phyloP scores from a whole-genome alignment of 2,888 invertebrate species.

The Phymatocera aterrima region DNA sequence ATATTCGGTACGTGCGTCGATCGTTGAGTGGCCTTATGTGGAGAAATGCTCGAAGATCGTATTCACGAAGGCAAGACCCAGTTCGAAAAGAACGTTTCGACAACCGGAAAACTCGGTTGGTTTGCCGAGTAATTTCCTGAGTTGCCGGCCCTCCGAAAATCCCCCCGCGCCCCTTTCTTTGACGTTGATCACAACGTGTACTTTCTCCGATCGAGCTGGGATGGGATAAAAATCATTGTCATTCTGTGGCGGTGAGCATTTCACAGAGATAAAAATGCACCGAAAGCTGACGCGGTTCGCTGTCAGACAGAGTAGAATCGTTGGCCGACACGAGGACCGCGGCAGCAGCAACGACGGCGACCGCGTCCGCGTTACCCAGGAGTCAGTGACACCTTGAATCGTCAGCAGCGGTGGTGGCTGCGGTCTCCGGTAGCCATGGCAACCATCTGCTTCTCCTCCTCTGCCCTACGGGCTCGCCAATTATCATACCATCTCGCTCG shows the following conservation, averaged over 20 bases:
- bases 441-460: slow-evolving; percentile 61
- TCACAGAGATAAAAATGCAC: not conserved
- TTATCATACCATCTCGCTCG: slow-evolving; percentile 63
- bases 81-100: too few relatives aligned
- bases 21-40: too few relatives aligned
- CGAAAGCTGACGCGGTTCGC: not conserved
- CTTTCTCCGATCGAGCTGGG: not conserved
- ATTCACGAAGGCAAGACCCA: too few relatives aligned
- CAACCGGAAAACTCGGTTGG: too few relatives aligned
- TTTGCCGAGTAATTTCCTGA: too few relatives aligned
- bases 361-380: slow-evolving; percentile 62
- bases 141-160: too few relatives aligned
- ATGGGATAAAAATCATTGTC: not conserved
- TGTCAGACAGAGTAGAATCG: slow-evolving; percentile 21
- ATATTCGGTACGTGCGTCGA: too few relatives aligned
- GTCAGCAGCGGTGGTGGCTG: slow-evolving; percentile 68
- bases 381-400: slow-evolving; percentile 74
- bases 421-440: slow-evolving; percentile 73
- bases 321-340: slow-evolving; percentile 49
- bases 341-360: not conserved
- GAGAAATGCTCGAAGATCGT: too few relatives aligned
- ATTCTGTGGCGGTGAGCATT: not conserved
- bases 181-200: not conserved
- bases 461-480: slow-evolving; percentile 55
- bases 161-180: too few relatives aligned